These are phyloP conservation scores for Trachemys scripta DNA, from an alignment of 2,113 vertebrate genomes.

Conservation along the genomic window DNA sequence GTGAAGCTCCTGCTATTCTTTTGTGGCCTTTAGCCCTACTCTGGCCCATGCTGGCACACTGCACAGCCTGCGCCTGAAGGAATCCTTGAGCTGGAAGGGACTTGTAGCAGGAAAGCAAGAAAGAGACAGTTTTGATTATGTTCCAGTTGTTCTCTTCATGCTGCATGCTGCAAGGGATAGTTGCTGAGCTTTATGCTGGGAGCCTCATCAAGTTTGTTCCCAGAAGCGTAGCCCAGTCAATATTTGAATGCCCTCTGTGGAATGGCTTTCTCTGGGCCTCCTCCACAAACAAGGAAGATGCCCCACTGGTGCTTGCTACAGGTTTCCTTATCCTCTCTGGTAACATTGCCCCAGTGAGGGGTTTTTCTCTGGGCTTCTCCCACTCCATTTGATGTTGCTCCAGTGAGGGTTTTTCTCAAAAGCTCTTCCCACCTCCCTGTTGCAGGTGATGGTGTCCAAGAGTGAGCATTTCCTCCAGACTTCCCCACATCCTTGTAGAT, in stretches of 20 bases:
- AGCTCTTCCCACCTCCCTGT: neutral
- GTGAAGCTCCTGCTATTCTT: neutral
- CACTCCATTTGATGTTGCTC: neutral
- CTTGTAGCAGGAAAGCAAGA: neutral
- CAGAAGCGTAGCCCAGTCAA: neutral
- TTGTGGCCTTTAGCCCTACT: neutral
- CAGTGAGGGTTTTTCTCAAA: neutral
- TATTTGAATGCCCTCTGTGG: neutral
- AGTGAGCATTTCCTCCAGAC: neutral
- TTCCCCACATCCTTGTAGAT: neutral
- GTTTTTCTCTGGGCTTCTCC: neutral
- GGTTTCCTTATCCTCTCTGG: neutral
- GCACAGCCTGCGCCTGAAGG: neutral
- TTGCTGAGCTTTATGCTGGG: neutral
- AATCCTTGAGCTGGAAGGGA: neutral
- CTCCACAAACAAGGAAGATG: no score
- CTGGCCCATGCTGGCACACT: neutral
- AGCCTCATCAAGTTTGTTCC: neutral
- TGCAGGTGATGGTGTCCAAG: neutral
- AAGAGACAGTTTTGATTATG: neutral
- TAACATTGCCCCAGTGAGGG: neutral
- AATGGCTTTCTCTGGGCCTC: neutral
- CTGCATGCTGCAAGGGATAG: neutral
- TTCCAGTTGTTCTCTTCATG: neutral
- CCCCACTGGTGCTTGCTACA: neutral